Evolutionary conservation across 2,888 invertebrate genomes (phyloP), one percentile per base, ranked within the genome.

Genomic region (Agrochola lychnidis): DNA sequence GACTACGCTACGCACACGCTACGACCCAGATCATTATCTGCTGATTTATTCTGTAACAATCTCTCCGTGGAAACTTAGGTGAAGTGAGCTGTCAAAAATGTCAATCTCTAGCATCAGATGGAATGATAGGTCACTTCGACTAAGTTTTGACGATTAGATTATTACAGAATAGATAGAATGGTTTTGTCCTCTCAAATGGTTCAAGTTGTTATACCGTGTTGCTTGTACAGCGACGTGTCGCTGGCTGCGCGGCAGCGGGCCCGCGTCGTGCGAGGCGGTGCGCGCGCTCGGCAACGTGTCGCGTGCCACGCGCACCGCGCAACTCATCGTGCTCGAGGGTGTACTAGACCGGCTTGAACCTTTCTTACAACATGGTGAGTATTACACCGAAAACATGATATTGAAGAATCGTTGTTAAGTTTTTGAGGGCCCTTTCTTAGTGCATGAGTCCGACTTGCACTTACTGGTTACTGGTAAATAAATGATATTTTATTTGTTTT

Each of bases 241-340:
- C 0, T 95, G 95, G 93, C 82, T 94, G 82, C 63, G 61, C 86
- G 86, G 88, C 84, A 90, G 78, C 79, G 93, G 85, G 67, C 89
- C 79, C n/a, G 93, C 92, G 71, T 94, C 96, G 76, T 95, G 97
- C 84, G 99, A 99, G 95, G 97, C 98, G 42, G 98, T 98, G 88
- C 97, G 99, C 81, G 98, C 98, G 73, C 97, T 98, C 84, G 99
- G 98, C 51, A 99, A 99, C 94, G 95, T 99, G 84, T 98, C 98
- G 1, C 97, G 98, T 62, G 98, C 98, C 42, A 97, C 98, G 3
- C 97, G 98, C 83, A 98, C 98, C 67, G 97, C 99, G 1, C 97
- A 98, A 80, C 98, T 98, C 59, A 97, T 98, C 77, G 97, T 98
- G 82, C 97, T 97, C 67, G 97, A 98, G 48, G 98, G 98, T 82